phyloP scores from a whole-genome alignment of 2,797 vertebrate species.

The Premnoplex brunnescens region DNA sequence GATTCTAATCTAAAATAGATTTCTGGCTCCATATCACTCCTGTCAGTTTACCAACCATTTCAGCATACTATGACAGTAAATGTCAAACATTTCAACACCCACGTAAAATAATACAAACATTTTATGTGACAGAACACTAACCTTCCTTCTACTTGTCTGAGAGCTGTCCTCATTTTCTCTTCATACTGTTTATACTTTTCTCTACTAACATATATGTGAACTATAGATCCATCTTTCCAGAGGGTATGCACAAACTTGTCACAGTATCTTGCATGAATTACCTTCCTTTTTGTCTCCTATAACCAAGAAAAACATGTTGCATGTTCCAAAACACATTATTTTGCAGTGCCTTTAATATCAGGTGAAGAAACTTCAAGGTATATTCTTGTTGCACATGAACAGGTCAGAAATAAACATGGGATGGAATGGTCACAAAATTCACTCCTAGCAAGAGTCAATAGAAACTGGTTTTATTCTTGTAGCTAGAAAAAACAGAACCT shows the following conservation, averaged over 20 bases:
- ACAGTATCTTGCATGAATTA: constrained; percentile 82
- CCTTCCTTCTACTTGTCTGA: constrained; percentile 76
- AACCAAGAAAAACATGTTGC: not conserved
- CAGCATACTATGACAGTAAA: constrained; percentile 2
- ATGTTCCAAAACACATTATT: not conserved
- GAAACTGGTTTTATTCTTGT: not conserved
- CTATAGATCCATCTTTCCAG: constrained; percentile 81
- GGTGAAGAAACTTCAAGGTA: not conserved
- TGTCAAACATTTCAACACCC: not conserved
- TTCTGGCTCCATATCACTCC: not conserved
- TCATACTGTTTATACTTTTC: constrained; percentile 75
- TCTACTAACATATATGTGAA: constrained; percentile 76
- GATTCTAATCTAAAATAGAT: not conserved
- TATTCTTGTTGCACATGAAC: not conserved
- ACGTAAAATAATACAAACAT: not conserved
- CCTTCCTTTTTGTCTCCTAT: constrained; percentile 77
- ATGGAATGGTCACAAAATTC: not conserved
- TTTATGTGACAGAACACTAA: constrained; percentile 37
- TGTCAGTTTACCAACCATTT: not conserved
- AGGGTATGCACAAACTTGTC: constrained; percentile 73
- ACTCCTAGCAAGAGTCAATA: not conserved
- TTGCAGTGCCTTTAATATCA: not conserved
- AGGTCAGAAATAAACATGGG: not conserved
- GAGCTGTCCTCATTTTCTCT: constrained; percentile 68
- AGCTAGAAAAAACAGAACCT: not conserved